Percentiles rank a stretch among this genome's conserved stretches.
These are phyloP conservation scores for Ips typographus DNA, from an alignment of 1,140 invertebrate genomes.

Conservation along the genomic window DNA sequence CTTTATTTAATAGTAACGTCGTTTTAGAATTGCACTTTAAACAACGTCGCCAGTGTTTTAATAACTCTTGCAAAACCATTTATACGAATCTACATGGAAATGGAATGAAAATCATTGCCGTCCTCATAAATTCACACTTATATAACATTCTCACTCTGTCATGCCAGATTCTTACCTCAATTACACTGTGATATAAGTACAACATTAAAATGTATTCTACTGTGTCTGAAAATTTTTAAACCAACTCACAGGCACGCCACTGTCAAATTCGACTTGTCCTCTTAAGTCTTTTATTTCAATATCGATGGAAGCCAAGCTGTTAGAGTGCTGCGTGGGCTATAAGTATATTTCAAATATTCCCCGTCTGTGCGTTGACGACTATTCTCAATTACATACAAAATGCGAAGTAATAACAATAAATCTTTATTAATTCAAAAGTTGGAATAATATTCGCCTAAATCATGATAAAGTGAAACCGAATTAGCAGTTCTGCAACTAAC, in stretches of 20 bases:
- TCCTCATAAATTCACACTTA: no score
- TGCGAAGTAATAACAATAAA: conserved; percentile 22
- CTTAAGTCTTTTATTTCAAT: conserved; percentile 13
- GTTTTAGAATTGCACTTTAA: no score
- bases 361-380: conserved; percentile 11
- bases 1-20: no score
- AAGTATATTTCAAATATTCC: conserved; percentile 22
- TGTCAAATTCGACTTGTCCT: conserved; percentile 7
- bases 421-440: conserved; percentile 16
- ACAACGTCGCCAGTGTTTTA: no score
- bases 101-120: no score
- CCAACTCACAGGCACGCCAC: background rate
- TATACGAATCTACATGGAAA: no score
- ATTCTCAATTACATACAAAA: conserved; percentile 27
- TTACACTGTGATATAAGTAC: no score
- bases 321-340: conserved; percentile 22
- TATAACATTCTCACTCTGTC: no score
- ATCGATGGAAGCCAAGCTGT: conserved; percentile 18
- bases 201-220: no score
- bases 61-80: no score
- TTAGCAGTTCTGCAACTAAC: background rate
- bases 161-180: no score
- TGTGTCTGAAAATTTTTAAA: no score
- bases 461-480: conserved; percentile 12
- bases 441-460: conserved; percentile 18